Evolutionary conservation across 2,888 invertebrate genomes (phyloP).

Genomic region (Scrobipalpa costella): DNA sequence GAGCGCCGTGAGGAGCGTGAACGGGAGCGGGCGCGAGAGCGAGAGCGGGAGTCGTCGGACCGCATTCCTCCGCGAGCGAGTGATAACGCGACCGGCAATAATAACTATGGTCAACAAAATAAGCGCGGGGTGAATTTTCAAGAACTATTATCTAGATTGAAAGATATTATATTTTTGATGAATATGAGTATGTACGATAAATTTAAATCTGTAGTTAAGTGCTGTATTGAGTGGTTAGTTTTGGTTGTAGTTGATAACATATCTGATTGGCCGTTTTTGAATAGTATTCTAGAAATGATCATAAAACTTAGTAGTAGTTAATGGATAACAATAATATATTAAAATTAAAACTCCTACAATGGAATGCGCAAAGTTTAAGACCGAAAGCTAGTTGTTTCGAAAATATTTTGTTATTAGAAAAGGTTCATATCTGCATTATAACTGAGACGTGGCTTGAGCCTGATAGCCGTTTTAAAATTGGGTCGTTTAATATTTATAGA

Average conservation of each 20-base stretch:
- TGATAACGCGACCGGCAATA: neutral
- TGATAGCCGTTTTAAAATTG: conserved; percentile 4
- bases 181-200: neutral
- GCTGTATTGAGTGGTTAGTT: conserved; percentile 3
- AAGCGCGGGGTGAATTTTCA: neutral
- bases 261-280: neutral
- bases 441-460: conserved; percentile 26
- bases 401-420: conserved; percentile 15
- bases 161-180: neutral
- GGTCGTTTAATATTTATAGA: conserved; percentile 3
- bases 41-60: neutral
- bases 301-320: neutral
- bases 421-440: conserved; percentile 17
- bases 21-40: neutral
- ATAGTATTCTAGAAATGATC: neutral
- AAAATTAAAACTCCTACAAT: conserved; percentile 18
- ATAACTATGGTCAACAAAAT: neutral
- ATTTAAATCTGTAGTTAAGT: neutral
- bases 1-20: too few species aligned
- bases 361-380: conserved; percentile 26
- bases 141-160: neutral
- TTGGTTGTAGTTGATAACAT: neutral
- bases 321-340: neutral
- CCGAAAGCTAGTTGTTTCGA: conserved; percentile 19
- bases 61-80: neutral